A percentile compares a stretch with the other conserved stretches of the same genome.
These are phyloP conservation scores for Oligia strigilis DNA, from an alignment of 2,888 invertebrate genomes.

Conservation along the genomic window DNA sequence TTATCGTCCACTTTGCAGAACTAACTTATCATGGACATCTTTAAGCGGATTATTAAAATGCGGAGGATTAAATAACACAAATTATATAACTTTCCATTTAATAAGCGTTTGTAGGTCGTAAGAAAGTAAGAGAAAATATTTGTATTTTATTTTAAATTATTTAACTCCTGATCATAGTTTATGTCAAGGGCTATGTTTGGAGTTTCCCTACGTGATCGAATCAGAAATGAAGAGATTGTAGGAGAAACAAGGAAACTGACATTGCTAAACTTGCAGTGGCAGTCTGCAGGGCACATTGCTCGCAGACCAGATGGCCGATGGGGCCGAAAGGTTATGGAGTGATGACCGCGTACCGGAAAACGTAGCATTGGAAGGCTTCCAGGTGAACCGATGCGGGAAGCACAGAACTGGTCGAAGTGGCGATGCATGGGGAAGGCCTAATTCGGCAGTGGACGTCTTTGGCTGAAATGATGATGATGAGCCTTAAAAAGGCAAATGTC, in stretches of 20 bases:
- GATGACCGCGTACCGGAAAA: neutral
- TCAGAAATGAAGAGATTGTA: neutral
- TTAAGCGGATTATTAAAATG: slow-evolving; percentile 45
- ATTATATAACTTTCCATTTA: slow-evolving; percentile 37
- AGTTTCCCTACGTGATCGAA: neutral
- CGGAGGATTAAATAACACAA: slow-evolving; percentile 28
- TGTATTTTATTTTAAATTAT: neutral
- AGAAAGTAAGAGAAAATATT: slow-evolving; percentile 15
- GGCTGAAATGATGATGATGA: neutral
- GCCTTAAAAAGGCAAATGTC: neutral
- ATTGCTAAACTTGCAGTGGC: neutral
- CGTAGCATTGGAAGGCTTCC: neutral
- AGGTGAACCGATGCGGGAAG: neutral
- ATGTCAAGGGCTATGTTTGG: neutral
- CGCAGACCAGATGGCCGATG: neutral
- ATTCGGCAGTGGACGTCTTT: neutral
- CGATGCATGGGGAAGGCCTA: neutral
- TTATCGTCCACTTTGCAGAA: slow-evolving; percentile 38
- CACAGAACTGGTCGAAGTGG: neutral
- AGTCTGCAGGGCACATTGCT: neutral
- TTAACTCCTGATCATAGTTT: neutral
- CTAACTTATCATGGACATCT: slow-evolving; percentile 46
- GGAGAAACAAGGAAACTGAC: neutral
- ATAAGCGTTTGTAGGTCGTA: slow-evolving; percentile 30
- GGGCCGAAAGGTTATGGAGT: neutral